Evolutionary conservation across 2,113 vertebrate genomes (phyloP), one percentile per base, ranked within the genome.

Genomic region (Pteruthius melanotis): DNA sequence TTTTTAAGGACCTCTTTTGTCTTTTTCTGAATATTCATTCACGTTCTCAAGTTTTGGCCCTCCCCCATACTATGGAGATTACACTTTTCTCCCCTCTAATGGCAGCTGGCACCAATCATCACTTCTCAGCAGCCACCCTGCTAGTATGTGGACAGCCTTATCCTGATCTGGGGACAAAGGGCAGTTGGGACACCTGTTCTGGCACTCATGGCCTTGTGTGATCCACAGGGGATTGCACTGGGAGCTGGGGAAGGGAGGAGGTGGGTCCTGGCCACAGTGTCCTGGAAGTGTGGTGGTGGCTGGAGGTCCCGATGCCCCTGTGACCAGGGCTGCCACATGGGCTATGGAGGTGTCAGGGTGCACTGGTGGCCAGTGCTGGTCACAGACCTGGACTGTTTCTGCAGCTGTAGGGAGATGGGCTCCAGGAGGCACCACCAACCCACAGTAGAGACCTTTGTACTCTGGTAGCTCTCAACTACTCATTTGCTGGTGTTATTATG

Each of bases 151-250:
- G 11, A 27, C 35, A 75, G 16, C 18, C 33, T 78, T 54, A 27
- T 20, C 39, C 69, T 64, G 56, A 1, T 8, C 8, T 52, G 37
- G 60, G 63, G 66, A 88, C 88, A 92, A 79, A 33, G 85, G 86
- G 60, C 88, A 78, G 60, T 1, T 69, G 80, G 56, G 59, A 74
- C 63, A 31, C 23, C 71, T 42, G 30, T 8, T 40, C 22, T 87
- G 85, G 61, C 61, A 14, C 68, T 74, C 21, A 0, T 1, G 10
- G 42, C 28, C 66, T 76, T 0, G 0, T 30, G 66, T 24, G 33
- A 7, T 49, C 53, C 45, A 4, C 0, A 3, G 18, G n/a, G 11
- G 7, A n/a, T 4, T 18, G 70, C 78, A 54, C 47, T 0, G 1
- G 49, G 15, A 61, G 66, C 78, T 30, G 45, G 13, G 57, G 13